Evolutionary conservation across 2,888 invertebrate species (phyloP), one percentile per base, ranked within the genome.

Genomic region (Yponomeuta plumbellus): DNA sequence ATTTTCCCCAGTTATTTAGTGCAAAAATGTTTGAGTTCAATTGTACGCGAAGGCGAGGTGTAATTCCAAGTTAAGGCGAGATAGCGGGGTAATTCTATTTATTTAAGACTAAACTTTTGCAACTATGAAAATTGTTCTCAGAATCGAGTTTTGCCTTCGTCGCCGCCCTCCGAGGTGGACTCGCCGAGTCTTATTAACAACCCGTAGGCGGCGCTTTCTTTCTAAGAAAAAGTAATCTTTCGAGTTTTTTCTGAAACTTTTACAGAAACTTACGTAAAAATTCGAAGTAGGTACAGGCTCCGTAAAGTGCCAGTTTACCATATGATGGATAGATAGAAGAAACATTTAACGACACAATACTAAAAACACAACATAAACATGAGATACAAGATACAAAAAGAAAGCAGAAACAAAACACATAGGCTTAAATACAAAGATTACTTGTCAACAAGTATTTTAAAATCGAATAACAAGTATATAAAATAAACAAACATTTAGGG

Each of bases 61-160:
- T 82, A 75, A 83, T 83, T 80, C 79, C 74, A 83, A 84, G 77
- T 84, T 79, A 71, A 68, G 71, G 66, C 73, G 70, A 73, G 75
- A 80, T 78, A 78, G 76, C 75, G 65, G 69, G 72, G 78, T 80
- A 81, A 82, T 78, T 79, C 70, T 66, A 66, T 68, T 65, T 80
- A 82, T 84, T 80, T 77, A 78, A 77, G 80, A 77, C 78, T 75
- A 74, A 85, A 85, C 83, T 84, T 84, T 80, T 73, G 75, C 78
- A 78, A 83, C 82, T 84, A 83, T 81, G 82, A 84, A 85, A 85
- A 84, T 85, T 85, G 85, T 85, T 80, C 77, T 73, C 76, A 74
- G 76, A 82, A 80, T 83, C 72, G 76, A 83, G 80, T 84, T 82
- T 81, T 79, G 76, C 74, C 76, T 76, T 75, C 79, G 69, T 70